Base-by-base conservation (phyloP, 2,113 vertebrate genomes). In the Phrynocephalus versicolor region DNA sequence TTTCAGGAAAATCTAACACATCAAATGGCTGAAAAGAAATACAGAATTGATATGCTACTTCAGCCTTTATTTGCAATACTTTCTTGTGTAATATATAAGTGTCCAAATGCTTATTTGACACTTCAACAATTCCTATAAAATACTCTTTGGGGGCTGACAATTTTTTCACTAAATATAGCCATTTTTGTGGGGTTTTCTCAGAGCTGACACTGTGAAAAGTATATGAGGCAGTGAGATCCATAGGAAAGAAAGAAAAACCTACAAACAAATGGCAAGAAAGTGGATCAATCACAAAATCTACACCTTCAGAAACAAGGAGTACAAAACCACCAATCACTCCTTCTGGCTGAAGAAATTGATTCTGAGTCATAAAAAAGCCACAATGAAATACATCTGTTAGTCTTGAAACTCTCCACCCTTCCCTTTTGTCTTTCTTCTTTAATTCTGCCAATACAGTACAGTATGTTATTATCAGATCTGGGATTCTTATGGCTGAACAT, bases 21-120 rank as follows among this genome's bases (percentile, higher is more conserved):
- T 3, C 57, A 62, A 73, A 79, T 3, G 9, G 37, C 78, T 73
- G 39, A 74, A 95, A 94, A 93, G 76, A 73, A 80, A 92, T 94
- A 90, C 90, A 91, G 90, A 85, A 82, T 94, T 85, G 78, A 87
- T 89, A 6, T 73, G 92, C 88, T 79, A 81, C 84, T 55, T 87
- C n/a, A 91, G 84, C 13, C 87, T 89, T 86, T 92, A 94, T 89
- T 94, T 90, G 39, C 81, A 67, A 51, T 64, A 87, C 82, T 92
- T 93, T 89, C 84, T 89, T 71, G 89, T 87, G 84, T 21, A 89
- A 86, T 92, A 74, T 35, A 15, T 25, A 60, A 15, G 30, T 62
- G 87, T 88, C 5, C 33, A 86, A 88, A 91, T 80, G 55, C 19
- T 83, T 64, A 45, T 37, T 30, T 62, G 72, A 80, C 13, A 3